Base-by-base conservation (phyloP, 2,888 invertebrate genomes). In the Leptothorax acervorum region DNA sequence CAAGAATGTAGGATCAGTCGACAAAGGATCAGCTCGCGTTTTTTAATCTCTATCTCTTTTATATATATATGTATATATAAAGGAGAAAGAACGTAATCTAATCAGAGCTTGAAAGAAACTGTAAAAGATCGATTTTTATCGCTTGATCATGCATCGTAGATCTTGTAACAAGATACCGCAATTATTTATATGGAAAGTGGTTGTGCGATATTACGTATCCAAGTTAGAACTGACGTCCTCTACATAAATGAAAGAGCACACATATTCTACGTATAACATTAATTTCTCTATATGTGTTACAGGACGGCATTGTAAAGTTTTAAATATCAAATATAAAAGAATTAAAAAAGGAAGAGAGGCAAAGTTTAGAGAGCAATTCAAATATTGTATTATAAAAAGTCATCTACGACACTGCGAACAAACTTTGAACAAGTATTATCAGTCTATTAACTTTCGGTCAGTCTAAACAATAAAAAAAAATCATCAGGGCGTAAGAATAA, bases 391-490 rank as follows among this genome's bases (percentile, higher is more conserved):
- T 28, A 51, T 6, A 31, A 71, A 74, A 35, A 12, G 28, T 51
- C 12, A 35, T 82, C 71, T 71, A 83, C 60, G 60, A 15, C 42
- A 63, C 74, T 63, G 73, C 35, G 23, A 83, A 62, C 68, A 63
- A 79, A 68, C 28, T 39, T 62, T 15, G 15, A 75, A 57, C 42
- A 70, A 83, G 11, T 83, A 53, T 81, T 84, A 71, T 85, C 85
- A 85, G 85, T 85, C 71, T 79, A 71, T 79, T 48, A 79, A 71
- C 57, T 86, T 78, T 68, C 31, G 75, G 53, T 83, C 83, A 83
- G 78, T 85, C 73, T 85, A 78, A 85, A 65, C 6, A 82, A 81
- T 62, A 28, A 48, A 73, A 66, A 66, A 23, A 73, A 28, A 71
- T 73, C 39, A 63, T 70, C 39, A 42, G 28, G 11, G 51, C 23